These are phyloP conservation scores for Lacerta agilis DNA, from an alignment of 2,797 vertebrate species.

Conservation along the genomic window DNA sequence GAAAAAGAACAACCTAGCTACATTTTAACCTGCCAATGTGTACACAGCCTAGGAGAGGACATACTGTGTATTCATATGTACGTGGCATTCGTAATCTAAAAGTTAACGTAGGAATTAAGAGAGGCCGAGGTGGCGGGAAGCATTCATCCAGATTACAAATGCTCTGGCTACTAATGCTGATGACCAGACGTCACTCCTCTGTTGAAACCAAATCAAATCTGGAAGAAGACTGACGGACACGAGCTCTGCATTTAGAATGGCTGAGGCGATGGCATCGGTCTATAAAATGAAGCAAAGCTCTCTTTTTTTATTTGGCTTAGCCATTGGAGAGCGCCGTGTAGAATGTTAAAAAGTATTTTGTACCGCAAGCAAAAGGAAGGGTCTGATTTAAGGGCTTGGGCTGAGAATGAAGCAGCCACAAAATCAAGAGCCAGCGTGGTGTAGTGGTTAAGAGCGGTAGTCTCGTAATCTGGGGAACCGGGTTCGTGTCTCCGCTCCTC, in stretches of 20 bases:
- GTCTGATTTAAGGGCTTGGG: neutral
- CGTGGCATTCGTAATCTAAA: neutral
- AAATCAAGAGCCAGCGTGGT: too few species aligned
- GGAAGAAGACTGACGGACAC: neutral
- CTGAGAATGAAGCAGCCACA: neutral
- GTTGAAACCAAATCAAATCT: neutral
- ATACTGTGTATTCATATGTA: neutral
- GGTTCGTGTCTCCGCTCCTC: too few species aligned
- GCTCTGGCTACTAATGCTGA: neutral
- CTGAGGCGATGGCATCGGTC: neutral
- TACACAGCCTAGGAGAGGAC: neutral
- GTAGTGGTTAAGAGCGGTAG: too few species aligned
- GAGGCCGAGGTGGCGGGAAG: neutral
- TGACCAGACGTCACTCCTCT: neutral
- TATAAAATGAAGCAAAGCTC: neutral
- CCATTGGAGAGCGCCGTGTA: neutral
- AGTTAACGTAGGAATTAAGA: rapidly evolving
- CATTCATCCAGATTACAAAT: neutral
- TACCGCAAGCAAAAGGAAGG: neutral
- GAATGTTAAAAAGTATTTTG: neutral
- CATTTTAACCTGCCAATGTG: too few species aligned
- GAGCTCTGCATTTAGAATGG: neutral
- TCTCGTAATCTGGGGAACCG: too few species aligned
- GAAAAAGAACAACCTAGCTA: too few species aligned
- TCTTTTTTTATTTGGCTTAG: neutral